Percentiles rank a stretch among this genome's conserved stretches.
Evolutionary conservation across 2,113 vertebrate genomes (phyloP).

Genomic region (Gnathonemus longibarbis): DNA sequence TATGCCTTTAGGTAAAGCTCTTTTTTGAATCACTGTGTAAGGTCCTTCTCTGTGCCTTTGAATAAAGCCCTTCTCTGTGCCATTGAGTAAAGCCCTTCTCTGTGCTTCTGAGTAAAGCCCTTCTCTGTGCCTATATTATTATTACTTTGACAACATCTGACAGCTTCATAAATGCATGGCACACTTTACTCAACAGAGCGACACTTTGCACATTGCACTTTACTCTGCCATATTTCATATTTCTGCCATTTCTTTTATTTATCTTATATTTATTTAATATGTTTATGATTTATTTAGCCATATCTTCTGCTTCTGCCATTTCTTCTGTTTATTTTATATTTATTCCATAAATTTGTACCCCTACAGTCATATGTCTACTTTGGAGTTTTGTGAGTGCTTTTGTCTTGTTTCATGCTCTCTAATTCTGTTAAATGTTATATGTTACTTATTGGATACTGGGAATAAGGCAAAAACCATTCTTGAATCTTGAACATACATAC

Average conservation of each 20-base stretch:
- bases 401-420: not conserved
- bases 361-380: not conserved
- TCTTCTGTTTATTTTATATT: not conserved
- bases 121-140: not conserved
- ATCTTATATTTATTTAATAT: not conserved
- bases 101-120: not conserved
- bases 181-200: not conserved
- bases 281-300: not conserved
- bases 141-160: not conserved
- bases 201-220: not conserved
- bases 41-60: not conserved
- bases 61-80: not conserved
- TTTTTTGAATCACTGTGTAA: not conserved
- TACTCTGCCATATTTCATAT: not conserved
- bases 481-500: not conserved
- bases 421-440: not conserved
- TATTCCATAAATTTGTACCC: not conserved
- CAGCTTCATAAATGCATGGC: not conserved
- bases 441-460: not conserved
- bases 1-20: not conserved
- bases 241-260: not conserved
- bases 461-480: not conserved
- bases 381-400: not conserved
- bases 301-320: not conserved
- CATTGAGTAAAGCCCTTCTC: not conserved